phyloP scores from a whole-genome alignment of 2,797 vertebrate genomes.

The Momotus momota region DNA sequence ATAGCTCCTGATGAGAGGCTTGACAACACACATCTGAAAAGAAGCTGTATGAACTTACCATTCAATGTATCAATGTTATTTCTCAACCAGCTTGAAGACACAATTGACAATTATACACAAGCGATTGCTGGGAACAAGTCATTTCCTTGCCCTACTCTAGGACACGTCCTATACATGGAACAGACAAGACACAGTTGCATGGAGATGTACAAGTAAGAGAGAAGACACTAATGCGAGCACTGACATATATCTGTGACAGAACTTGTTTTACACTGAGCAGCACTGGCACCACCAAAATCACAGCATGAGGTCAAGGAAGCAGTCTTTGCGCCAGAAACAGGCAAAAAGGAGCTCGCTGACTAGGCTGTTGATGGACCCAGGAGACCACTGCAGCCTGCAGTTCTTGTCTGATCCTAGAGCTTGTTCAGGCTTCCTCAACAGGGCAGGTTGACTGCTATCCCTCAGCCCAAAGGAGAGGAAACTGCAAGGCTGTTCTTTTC shows the following conservation, averaged over 20 bases:
- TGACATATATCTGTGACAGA: neutral
- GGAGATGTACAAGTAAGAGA: neutral
- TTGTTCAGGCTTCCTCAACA: neutral
- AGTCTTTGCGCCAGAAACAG: neutral
- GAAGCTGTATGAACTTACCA: neutral
- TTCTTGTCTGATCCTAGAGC: neutral
- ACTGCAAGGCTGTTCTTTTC: neutral
- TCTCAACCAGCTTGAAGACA: neutral
- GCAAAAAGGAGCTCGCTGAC: neutral
- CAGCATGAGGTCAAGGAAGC: neutral
- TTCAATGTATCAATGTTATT: neutral
- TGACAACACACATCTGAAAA: neutral
- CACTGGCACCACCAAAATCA: neutral
- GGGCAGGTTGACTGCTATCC: neutral
- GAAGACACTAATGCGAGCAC: neutral
- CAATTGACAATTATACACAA: neutral
- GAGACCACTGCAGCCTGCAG: neutral
- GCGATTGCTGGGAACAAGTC: neutral
- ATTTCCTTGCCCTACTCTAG: neutral
- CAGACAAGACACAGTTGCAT: neutral
- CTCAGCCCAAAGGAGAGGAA: neutral
- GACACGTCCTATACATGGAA: neutral
- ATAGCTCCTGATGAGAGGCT: neutral
- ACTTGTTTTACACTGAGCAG: neutral
- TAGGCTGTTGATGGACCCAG: neutral